Evolutionary conservation across 2,113 vertebrate genomes (phyloP).

Genomic region (Nerophis lumbriciformis): DNA sequence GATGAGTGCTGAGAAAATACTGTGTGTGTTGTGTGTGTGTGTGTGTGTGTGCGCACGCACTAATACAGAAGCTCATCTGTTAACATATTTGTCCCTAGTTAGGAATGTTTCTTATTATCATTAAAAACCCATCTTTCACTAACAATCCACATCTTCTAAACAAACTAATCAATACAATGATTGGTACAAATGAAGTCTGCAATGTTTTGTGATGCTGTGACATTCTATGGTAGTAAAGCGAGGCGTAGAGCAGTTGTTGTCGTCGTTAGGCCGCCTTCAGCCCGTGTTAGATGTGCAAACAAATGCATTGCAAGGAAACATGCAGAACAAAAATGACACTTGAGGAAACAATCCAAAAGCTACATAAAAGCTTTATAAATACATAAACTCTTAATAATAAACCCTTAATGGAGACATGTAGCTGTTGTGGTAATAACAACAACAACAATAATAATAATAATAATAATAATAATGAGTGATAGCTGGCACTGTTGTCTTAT

Average conservation of each 20-base stretch:
- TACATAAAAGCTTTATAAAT: constrained; percentile 96
- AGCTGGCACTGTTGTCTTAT: constrained; percentile 86
- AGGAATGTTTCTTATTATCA: constrained; percentile 81
- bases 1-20: constrained; percentile 57
- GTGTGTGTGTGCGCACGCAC: constrained; percentile 66
- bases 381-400: constrained; percentile 82
- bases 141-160: constrained; percentile 88
- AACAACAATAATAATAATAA: constrained; percentile 59
- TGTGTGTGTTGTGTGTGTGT: constrained; percentile 46
- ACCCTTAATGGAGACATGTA: constrained; percentile 85
- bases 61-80: constrained; percentile 95
- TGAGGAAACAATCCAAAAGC: constrained; percentile 82
- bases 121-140: constrained; percentile 60
- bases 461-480: constrained; percentile 76
- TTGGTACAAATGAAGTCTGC: constrained; percentile 87
- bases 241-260: constrained; percentile 92
- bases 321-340: constrained; percentile 90
- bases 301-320: constrained; percentile 99
- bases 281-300: constrained; percentile 98
- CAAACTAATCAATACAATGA: constrained; percentile 92
- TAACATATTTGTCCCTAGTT: constrained; percentile 78
- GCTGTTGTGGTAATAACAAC: constrained; percentile 75
- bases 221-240: constrained; percentile 91
- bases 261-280: constrained; percentile 80
- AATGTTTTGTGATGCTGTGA: constrained; percentile 76